phyloP scores from a whole-genome alignment of 2,113 vertebrate genomes.

The Sinocyclocheilus rhinocerous region DNA sequence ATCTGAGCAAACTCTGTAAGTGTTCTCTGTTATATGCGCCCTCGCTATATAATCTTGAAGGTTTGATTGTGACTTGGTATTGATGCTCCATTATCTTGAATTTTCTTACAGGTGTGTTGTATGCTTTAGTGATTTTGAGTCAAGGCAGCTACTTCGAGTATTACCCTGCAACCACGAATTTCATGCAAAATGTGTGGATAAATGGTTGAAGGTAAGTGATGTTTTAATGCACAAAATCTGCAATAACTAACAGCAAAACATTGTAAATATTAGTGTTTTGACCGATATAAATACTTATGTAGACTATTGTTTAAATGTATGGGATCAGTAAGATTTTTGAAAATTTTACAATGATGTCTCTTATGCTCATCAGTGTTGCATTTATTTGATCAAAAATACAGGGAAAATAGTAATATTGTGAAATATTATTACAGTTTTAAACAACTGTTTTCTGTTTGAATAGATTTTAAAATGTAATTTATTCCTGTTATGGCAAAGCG shows the following conservation, averaged over 20 bases:
- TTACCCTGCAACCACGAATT: conserved; percentile 99
- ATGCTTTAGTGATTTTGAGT: conserved; percentile 99
- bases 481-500: no score
- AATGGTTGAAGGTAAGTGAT: conserved; percentile 94
- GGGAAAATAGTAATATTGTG: background rate
- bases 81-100: background rate
- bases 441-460: background rate
- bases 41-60: background rate
- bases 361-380: background rate
- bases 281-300: background rate
- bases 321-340: no score
- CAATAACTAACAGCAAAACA: background rate
- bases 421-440: background rate
- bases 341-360: background rate
- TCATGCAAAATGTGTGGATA: conserved; percentile 98
- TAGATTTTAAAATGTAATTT: no score
- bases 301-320: no score
- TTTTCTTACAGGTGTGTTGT: conserved; percentile 87
- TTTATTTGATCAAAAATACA: background rate
- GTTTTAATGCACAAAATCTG: background rate
- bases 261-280: background rate
- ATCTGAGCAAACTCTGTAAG: conserved; percentile 98
- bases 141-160: conserved; percentile 96
- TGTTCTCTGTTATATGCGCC: background rate
- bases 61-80: background rate